Conservation (phyloP, 2,888 invertebrate species). For the Lypha dubia region DNA sequence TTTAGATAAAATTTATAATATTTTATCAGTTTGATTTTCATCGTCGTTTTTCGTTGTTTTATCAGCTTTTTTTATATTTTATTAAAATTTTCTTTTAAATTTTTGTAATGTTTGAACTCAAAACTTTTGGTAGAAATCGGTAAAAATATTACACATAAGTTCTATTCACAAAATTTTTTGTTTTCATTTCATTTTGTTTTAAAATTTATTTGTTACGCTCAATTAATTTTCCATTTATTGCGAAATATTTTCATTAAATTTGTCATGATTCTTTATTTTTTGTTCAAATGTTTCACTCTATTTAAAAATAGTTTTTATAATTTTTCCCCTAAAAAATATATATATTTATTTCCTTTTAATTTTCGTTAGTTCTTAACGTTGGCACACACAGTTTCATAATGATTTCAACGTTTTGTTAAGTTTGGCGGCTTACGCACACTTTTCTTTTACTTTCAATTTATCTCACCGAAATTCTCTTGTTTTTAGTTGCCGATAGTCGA, state of each 20-base stretch:
- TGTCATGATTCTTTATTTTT: constrained; percentile 23
- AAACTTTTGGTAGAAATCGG: too few species aligned
- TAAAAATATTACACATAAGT: not conserved
- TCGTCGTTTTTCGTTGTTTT: constrained; percentile 13
- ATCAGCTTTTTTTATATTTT: constrained; percentile 20
- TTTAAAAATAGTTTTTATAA: not conserved
- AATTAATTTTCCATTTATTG: constrained; percentile 33
- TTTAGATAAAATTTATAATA: constrained; percentile 64
- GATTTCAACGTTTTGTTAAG: constrained; percentile 55
- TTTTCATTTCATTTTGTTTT: not conserved
- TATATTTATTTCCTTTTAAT: not conserved
- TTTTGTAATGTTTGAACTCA: not conserved
- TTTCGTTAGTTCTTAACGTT: constrained; percentile 57
- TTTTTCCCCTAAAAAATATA: not conserved
- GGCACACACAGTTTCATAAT: constrained; percentile 67
- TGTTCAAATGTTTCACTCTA: constrained; percentile 2
- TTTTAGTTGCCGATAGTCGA: constrained; percentile 1
- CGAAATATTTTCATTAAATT: constrained; percentile 30
- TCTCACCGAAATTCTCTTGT: constrained; percentile 32
- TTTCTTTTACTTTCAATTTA: constrained; percentile 27
- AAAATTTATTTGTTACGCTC: constrained; percentile 50
- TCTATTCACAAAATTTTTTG: not conserved
- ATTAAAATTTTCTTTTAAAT: constrained; percentile 13
- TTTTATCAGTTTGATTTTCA: constrained; percentile 51
- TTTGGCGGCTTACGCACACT: constrained; percentile 68